phyloP scores from a whole-genome alignment of 2,113 vertebrate species.

The Clarias gariepinus region DNA sequence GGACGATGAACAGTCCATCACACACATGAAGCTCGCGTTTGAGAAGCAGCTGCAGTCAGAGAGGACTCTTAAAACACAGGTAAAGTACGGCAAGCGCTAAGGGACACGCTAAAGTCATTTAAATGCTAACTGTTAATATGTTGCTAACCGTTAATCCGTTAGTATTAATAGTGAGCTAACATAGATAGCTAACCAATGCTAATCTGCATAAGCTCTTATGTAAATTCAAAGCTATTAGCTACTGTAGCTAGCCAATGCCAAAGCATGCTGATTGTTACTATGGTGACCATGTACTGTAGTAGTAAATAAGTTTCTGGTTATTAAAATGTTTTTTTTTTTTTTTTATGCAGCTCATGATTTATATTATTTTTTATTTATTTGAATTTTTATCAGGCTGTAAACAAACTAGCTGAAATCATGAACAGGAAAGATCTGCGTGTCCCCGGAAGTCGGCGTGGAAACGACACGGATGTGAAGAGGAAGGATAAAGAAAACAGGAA shows the following conservation, averaged over 20 bases:
- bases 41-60: constrained; percentile 94
- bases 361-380: background rate
- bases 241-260: background rate
- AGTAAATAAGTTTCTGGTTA: background rate
- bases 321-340: background rate
- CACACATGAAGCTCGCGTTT: constrained; percentile 81
- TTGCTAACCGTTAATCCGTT: too few relatives aligned
- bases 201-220: background rate
- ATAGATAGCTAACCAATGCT: background rate
- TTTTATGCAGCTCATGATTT: background rate
- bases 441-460: constrained; percentile 86
- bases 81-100: constrained; percentile 43
- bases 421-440: constrained; percentile 85
- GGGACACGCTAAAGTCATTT: too few relatives aligned
- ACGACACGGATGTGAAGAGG: constrained; percentile 90
- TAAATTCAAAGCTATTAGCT: background rate
- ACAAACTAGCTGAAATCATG: constrained; percentile 98
- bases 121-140: background rate
- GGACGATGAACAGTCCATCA: constrained; percentile 84
- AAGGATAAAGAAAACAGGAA: constrained; percentile 99
- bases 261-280: background rate
- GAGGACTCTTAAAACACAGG: constrained; percentile 95
- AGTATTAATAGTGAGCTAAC: background rate
- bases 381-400: constrained; percentile 83
- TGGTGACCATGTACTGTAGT: background rate